Base-by-base conservation (phyloP, 2,113 vertebrate species). In the Protomyctophum bolini region DNA sequence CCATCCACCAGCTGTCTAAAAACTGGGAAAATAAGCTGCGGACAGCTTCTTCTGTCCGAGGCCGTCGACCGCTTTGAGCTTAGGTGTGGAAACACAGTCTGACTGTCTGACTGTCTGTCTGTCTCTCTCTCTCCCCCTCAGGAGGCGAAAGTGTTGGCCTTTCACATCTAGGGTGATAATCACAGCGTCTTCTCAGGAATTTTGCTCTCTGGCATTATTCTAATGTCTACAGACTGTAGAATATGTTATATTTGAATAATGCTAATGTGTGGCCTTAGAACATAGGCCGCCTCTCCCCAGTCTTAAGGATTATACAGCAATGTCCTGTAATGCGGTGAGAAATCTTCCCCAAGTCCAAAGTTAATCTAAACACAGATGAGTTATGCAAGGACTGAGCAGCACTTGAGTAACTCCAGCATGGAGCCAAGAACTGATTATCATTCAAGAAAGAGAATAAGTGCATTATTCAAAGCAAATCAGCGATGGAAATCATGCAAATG, bases 391-490 rank as follows among this genome's bases (percentile, higher is more conserved):
- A 48, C 6, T 59, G 51, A 75, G 58, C 71, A 73, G 72, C 64
- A 72, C 74, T 81, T 63, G 49, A 87, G 74, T 62, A 87, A 81
- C 67, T 83, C 59, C 59, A 77, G 54, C 57, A 58, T 69, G 76
- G 77, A 72, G 75, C 75, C 71, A 77, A 77, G 52, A 68, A 75
- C 50, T 81, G 70, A 89, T 90, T 85, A 85, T 70, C 61, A 86
- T 88, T 83, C 81, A 41, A 8, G 14, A 74, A 77, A 69, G 54
- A 77, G 63, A 85, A 77, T 61, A 74, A 88, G 65, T 56, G 79
- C 67, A 86, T 83, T 85, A 86, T 78, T 86, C 76, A 83, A 41
- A 84, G 82, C 68, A 86, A 85, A 87, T 77, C 71, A 78, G 71
- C 49, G 3, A 64, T 70, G 58, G 63, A 81, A 88, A 86, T 85